phyloP scores from a whole-genome alignment of 1,140 invertebrate species.

The Tribolium madens region DNA sequence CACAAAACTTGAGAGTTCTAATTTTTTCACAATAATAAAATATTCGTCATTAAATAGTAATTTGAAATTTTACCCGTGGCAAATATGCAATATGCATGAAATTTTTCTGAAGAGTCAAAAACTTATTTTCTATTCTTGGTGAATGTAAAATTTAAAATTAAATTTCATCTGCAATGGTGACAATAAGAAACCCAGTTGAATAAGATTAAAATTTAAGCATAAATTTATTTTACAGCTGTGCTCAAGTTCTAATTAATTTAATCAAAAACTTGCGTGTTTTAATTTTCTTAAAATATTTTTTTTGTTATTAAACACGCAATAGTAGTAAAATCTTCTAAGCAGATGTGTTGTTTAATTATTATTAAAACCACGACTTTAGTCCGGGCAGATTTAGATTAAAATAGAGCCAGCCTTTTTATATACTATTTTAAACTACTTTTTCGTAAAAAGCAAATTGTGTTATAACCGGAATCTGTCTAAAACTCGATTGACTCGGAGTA shows the following conservation, averaged over 20 bases:
- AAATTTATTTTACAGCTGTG: background rate
- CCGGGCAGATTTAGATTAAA: no score
- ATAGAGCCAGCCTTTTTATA: no score
- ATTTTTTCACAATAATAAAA: no score
- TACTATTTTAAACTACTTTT: constrained; percentile 17
- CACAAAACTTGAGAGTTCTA: no score
- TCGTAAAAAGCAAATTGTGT: constrained; percentile 3
- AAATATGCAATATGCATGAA: background rate
- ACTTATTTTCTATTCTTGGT: background rate
- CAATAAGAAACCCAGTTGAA: no score
- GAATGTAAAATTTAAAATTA: no score
- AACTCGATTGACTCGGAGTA: constrained; percentile 9
- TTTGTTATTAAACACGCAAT: background rate
- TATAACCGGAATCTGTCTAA: background rate
- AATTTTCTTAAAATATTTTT: background rate
- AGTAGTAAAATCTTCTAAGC: no score
- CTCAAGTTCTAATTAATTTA: background rate
- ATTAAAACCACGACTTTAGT: no score
- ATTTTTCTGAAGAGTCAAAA: background rate
- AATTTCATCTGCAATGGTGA: no score
- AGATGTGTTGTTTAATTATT: no score
- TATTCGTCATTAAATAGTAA: no score
- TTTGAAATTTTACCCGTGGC: background rate
- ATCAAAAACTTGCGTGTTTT: background rate
- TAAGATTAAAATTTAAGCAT: no score